phyloP scores from a whole-genome alignment of 2,888 invertebrate species.

The Sarcophaga caerulescens region DNA sequence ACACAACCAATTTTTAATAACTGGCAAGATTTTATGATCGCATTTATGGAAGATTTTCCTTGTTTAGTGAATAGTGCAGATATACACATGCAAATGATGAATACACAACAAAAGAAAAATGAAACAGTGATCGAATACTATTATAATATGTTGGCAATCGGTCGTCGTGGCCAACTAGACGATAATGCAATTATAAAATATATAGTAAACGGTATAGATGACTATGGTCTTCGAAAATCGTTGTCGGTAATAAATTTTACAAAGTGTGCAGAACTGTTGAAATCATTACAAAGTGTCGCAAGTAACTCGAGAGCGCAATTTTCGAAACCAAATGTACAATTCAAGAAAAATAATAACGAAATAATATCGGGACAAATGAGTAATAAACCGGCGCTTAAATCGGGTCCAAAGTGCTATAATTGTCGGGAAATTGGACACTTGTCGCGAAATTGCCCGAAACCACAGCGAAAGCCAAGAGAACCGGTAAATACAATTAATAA shows the following conservation, averaged over 20 bases:
- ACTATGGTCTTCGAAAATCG: constrained; percentile 11
- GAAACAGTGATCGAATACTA: constrained; percentile 21
- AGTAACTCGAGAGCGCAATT: background rate
- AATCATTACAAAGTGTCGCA: constrained; percentile 9
- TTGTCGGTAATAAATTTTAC: constrained; percentile 22
- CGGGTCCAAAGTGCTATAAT: constrained; percentile 61
- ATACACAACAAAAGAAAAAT: background rate
- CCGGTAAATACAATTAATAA: constrained; percentile 13
- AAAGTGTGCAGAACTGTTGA: constrained; percentile 52
- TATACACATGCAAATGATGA: constrained; percentile 4
- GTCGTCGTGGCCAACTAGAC: constrained; percentile 5
- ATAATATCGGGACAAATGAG: too few species aligned
- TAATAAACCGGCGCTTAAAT: background rate
- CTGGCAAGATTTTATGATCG: background rate
- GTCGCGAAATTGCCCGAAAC: constrained; percentile 59
- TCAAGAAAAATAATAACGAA: background rate
- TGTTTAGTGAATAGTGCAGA: constrained; percentile 26
- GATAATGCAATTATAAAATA: constrained; percentile 31
- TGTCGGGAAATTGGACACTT: constrained; percentile 61
- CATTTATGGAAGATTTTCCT: constrained; percentile 20
- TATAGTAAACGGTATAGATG: constrained; percentile 19
- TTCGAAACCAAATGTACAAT: too few species aligned
- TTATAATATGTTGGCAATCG: constrained; percentile 29
- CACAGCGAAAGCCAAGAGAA: constrained; percentile 41
- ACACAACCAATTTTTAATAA: constrained; percentile 11